phyloP scores from a whole-genome alignment of 2,888 invertebrate species.

The Sphinx pinastri region DNA sequence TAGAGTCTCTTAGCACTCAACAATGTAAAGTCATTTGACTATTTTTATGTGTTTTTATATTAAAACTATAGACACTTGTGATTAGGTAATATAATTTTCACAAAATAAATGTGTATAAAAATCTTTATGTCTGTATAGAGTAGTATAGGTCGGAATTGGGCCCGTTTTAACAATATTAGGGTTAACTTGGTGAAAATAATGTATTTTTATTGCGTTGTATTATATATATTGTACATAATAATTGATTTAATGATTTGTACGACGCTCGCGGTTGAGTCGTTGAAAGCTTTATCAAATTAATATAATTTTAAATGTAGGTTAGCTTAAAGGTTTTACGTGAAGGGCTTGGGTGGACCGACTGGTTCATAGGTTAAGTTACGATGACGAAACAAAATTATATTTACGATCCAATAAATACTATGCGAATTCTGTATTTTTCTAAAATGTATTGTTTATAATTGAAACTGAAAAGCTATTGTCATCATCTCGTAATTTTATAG shows the following conservation, averaged over 20 bases:
- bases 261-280: constrained; percentile 54
- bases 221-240: constrained; percentile 57
- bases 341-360: constrained; percentile 24
- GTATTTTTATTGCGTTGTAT: constrained; percentile 15
- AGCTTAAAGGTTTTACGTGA: constrained; percentile 17
- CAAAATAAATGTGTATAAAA: constrained; percentile 19
- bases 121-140: constrained; percentile 20
- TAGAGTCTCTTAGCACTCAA: constrained; percentile 43
- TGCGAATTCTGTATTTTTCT: constrained; percentile 18
- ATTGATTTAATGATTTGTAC: constrained; percentile 51
- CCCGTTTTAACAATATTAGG: constrained; percentile 12
- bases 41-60: constrained; percentile 64
- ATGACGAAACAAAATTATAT: constrained; percentile 8
- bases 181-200: constrained; percentile 14
- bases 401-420: constrained; percentile 16
- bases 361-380: constrained; percentile 20
- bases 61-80: constrained; percentile 65
- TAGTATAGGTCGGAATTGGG: constrained; percentile 8
- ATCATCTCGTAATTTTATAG: not conserved
- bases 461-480: not conserved
- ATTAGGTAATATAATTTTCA: constrained; percentile 60
- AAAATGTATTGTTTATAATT: constrained; percentile 18
- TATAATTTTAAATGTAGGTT: constrained; percentile 41
- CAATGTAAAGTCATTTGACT: constrained; percentile 60
- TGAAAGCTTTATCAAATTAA: constrained; percentile 60